Conservation (phyloP, 2,888 invertebrate species). For the Calameuta filiformis region DNA sequence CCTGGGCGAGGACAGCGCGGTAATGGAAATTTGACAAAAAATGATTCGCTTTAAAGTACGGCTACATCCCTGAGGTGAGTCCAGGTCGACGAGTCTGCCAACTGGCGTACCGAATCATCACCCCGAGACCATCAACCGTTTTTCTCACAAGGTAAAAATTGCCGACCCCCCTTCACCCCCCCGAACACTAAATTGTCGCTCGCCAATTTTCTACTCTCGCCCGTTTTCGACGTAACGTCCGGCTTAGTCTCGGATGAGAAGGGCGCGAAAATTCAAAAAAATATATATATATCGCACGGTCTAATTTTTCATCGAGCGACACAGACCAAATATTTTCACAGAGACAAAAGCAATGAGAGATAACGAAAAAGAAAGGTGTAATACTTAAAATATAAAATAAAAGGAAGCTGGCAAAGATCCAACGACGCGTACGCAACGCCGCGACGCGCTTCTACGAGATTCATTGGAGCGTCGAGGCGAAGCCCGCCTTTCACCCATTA, state of each 20-base stretch:
- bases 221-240: neutral
- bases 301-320: neutral
- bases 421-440: slow-evolving; percentile 22
- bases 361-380: neutral
- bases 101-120: slow-evolving; percentile 42
- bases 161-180: neutral
- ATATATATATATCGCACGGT: neutral
- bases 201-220: neutral
- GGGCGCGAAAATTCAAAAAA: neutral
- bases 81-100: slow-evolving; percentile 36
- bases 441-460: slow-evolving; percentile 40
- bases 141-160: neutral
- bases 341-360: neutral
- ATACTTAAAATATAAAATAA: neutral
- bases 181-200: neutral
- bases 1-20: slow-evolving; percentile 43
- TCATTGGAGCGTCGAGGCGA: slow-evolving; percentile 46
- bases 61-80: slow-evolving; percentile 31
- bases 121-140: neutral
- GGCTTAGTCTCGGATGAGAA: neutral
- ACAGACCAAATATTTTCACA: neutral
- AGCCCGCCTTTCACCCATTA: slow-evolving; percentile 51
- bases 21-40: slow-evolving; percentile 61
- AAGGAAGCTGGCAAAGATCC: neutral
- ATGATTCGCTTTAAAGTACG: slow-evolving; percentile 43